Conservation (phyloP, 2,797 vertebrate genomes). For the Crenichthys baileyi region DNA sequence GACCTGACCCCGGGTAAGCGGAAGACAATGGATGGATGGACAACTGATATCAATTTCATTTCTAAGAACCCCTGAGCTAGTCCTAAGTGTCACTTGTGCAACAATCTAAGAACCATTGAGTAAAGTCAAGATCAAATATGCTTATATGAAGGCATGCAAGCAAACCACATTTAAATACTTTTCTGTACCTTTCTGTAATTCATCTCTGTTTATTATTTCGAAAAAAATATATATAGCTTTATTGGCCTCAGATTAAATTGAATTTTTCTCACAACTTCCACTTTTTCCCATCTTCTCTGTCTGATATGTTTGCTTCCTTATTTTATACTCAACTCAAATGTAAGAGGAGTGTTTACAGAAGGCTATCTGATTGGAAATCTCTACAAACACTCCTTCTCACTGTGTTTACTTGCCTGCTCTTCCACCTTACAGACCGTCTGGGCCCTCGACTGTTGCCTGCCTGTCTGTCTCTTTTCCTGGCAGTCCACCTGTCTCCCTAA, state of each 20-base stretch:
- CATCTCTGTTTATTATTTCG: slow-evolving; percentile 45
- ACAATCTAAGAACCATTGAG: background rate
- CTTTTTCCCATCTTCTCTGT: slow-evolving; percentile 2
- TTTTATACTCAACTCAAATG: slow-evolving; percentile 7
- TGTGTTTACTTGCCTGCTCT: slow-evolving; percentile 42
- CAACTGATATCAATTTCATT: background rate
- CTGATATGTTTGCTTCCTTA: slow-evolving; percentile 24
- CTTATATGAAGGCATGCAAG: slow-evolving; percentile 3
- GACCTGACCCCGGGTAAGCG: no score
- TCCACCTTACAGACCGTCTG: slow-evolving; percentile 37
- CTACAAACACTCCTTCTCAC: slow-evolving; percentile 42
- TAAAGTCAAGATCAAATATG: background rate
- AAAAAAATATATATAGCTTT: slow-evolving; percentile 56
- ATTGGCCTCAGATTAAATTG: slow-evolving; percentile 39
- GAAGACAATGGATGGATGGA: no score
- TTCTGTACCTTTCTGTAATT: slow-evolving; percentile 22
- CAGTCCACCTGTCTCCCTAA: slow-evolving; percentile 55
- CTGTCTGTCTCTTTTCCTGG: slow-evolving; percentile 56
- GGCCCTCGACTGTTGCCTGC: slow-evolving; percentile 59
- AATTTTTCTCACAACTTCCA: slow-evolving; percentile 16
- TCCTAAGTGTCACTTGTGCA: background rate
- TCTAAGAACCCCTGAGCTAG: background rate
- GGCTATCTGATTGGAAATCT: slow-evolving; percentile 51
- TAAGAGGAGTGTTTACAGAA: slow-evolving; percentile 31
- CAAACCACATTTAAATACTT: slow-evolving; percentile 23